Conservation (phyloP, 1,140 invertebrate genomes). For the Lysiphlebus fabarum region DNA sequence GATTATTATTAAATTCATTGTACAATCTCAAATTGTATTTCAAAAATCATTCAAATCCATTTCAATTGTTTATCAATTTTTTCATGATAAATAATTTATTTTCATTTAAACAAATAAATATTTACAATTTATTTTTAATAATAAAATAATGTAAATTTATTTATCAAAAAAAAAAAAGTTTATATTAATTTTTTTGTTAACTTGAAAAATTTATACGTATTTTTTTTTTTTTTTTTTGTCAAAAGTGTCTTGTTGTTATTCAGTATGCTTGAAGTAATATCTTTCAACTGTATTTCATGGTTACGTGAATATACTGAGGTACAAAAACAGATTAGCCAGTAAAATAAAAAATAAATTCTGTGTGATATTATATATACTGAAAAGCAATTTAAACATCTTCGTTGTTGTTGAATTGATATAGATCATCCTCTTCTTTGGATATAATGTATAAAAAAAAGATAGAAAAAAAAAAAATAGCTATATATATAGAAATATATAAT, state of each 20-base stretch:
- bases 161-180: too few species aligned
- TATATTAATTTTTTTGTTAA: neutral
- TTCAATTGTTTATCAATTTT: too few species aligned
- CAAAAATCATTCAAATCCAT: too few species aligned
- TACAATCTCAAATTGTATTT: too few species aligned
- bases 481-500: neutral
- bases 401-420: constrained; percentile 46
- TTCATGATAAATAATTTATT: too few species aligned
- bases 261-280: constrained; percentile 12
- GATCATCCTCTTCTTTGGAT: constrained; percentile 32
- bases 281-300: constrained; percentile 34
- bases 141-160: too few species aligned
- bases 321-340: constrained; percentile 44
- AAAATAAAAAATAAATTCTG: constrained; percentile 35
- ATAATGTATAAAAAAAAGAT: constrained; percentile 32
- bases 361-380: constrained; percentile 33
- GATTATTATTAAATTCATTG: too few species aligned
- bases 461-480: constrained; percentile 24
- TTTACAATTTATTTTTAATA: too few species aligned
- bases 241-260: constrained; percentile 29
- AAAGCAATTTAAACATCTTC: constrained; percentile 44
- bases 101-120: too few species aligned
- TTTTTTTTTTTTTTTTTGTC: neutral
- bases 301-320: constrained; percentile 39
- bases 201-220: neutral